Evolutionary conservation across 1,140 invertebrate genomes (phyloP), one percentile per base, ranked within the genome.

Genomic region (Gyrodactylus salaris): DNA sequence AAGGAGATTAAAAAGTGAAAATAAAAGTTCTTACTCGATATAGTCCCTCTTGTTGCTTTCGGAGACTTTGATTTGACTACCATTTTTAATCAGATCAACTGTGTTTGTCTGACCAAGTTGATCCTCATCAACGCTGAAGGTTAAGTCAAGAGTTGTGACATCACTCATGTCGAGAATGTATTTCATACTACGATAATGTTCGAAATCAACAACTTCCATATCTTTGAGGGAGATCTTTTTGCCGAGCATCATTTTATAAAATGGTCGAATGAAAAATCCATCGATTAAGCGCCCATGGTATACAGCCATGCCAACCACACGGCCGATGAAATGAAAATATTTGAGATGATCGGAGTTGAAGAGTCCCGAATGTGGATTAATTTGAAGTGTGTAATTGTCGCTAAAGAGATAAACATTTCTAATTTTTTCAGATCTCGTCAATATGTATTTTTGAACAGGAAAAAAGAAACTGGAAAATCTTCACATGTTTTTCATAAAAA

Each of bases 181-280:
- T 76, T 92, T 84, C 27, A 98, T 82, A 0, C 92, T 96, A 82
- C 97, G 96, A 80, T 92, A 95, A 83, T 97, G 98, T 82, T 96
- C 92, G 0, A 89, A 88, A 82, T 98, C 94, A 23, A 97, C 93
- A 68, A 89, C 83, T 82, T 97, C 92, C 92, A 97, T 96, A 80
- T 97, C 93, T 80, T 89, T 88, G 16, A 98, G 82, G 78, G 89
- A 88, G 76, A 98, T 97, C 27, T 85, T 78, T 83, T 96, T 96
- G 73, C 86, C 86, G 76, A 98, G 80, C 91, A 98, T 97, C 93
- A 98, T 97, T 83, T 97, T 98, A 82, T 98, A 98, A 83, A 97
- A 97, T 76, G 93, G 93, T 78, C 93, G 86, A 82, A 98, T 97
- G 81, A 98, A 98, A 68, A 69, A 75, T 89, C 89, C 89, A 83